These are phyloP conservation scores for Coccyzus lansbergi DNA, from an alignment of 2,797 vertebrate genomes.

Conservation along the genomic window DNA sequence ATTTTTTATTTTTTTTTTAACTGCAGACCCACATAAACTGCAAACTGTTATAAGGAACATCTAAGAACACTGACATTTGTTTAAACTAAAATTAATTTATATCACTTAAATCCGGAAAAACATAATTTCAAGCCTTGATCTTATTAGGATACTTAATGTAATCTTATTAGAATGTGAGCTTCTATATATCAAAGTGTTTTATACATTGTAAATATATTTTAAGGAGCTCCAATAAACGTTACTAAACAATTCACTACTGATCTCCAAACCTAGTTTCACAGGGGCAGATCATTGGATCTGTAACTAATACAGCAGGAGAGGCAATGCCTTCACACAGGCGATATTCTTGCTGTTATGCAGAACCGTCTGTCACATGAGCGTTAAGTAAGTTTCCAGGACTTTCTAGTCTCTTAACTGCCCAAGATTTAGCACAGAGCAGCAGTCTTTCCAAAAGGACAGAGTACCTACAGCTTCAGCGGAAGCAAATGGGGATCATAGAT, in stretches of 20 bases:
- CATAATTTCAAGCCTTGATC: slow-evolving; percentile 72
- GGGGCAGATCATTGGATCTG: slow-evolving; percentile 18
- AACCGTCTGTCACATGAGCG: neutral
- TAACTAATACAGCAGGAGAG: neutral
- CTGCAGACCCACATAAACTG: slow-evolving; percentile 35
- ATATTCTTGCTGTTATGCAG: neutral
- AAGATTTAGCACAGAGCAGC: slow-evolving; percentile 11
- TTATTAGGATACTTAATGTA: slow-evolving; percentile 72
- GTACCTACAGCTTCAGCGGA: slow-evolving; percentile 29
- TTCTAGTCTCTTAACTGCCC: slow-evolving; percentile 41
- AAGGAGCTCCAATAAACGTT: slow-evolving; percentile 60
- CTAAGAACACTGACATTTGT: slow-evolving; percentile 53
- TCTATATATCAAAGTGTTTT: slow-evolving; percentile 69
- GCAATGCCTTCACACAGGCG: neutral
- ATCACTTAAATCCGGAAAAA: slow-evolving; percentile 72
- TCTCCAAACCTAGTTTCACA: slow-evolving; percentile 45
- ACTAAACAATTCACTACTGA: slow-evolving; percentile 45
- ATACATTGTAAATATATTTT: slow-evolving; percentile 65
- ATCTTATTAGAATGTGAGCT: slow-evolving; percentile 67
- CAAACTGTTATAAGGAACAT: neutral
- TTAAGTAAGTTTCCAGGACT: slow-evolving; percentile 41
- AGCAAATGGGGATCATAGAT: slow-evolving; percentile 50
- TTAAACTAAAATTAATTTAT: slow-evolving; percentile 73
- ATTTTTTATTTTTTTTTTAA: neutral
- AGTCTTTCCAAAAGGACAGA: slow-evolving; percentile 39